Evolutionary conservation across 2,797 vertebrate species (phyloP), one percentile per base, ranked within the genome.

Genomic region (Acanthurus leucopareius): DNA sequence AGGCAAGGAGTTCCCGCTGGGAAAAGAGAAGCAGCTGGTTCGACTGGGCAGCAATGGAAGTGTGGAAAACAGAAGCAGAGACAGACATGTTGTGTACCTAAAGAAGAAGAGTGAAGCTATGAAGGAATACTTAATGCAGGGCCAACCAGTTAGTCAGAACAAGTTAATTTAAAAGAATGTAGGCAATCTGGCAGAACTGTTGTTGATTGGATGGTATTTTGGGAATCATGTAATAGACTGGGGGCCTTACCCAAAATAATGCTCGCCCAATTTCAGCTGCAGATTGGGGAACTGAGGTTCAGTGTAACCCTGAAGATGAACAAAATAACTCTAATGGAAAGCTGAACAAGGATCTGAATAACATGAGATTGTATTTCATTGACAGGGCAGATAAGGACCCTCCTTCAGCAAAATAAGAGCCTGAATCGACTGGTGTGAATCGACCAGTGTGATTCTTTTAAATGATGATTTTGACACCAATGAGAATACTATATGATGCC

Each of bases 11-110:
- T 25, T 70, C 47, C 47, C 8, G 10, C 47, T 42, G 57, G 38
- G 52, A 19, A 35, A 44, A 58, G 44, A 45, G 20, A n/a, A 22
- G 54, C 54, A 67, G 40, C 48, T 79, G 63, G n/a, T 67, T 68
- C 4, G 54, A 53, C 28, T 47, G 61, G 35, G 44, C 38, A 38
- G 47, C 47, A 32, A 20, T 45, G 38, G 63, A 20, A n/a, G 35
- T 42, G 35, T 10, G 52, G 40, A 28, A 57, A 47, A 69, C 16
- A 14, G 10, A n/a, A 19, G 15, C 14, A 69, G 22, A 28, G 25
- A 74, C n/a, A 40, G 63, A 61, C 68, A 28, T 2, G 10, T 17
- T 35, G 38, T 5, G 19, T 15, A 45, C 49, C 22, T 52, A 48
- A 13, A 32, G n/a, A 19, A 15, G 53, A 66, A 59, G 53, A 58